Evolutionary conservation across 1,140 invertebrate species (phyloP).

Genomic region (Gryllus bimaculatus): DNA sequence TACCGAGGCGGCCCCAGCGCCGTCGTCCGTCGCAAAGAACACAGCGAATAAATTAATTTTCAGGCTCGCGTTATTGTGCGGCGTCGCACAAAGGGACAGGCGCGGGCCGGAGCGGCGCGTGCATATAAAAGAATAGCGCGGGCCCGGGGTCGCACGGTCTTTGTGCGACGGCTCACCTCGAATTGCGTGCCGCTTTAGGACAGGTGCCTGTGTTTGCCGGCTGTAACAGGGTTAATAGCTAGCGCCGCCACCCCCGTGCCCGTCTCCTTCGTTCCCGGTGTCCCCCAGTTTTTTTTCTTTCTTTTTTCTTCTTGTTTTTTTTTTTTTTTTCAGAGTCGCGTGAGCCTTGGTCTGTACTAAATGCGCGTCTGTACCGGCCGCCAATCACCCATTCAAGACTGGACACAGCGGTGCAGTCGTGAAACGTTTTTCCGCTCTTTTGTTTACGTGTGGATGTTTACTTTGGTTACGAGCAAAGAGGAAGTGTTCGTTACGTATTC

Average conservation of each 20-base stretch:
- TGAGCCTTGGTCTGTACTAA: no score
- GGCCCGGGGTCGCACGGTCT: neutral
- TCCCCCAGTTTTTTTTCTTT: neutral
- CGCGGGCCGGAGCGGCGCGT: neutral
- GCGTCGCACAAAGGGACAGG: neutral
- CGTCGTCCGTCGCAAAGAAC: neutral
- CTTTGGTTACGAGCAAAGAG: neutral
- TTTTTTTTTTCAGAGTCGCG: no score
- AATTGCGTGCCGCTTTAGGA: neutral
- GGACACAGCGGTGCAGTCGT: no score
- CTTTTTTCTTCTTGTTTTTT: no score
- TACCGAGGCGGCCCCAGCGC: neutral
- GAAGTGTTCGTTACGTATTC: neutral
- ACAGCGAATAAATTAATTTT: slow-evolving; percentile 2
- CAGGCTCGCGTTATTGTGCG: neutral
- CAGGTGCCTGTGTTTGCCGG: neutral
- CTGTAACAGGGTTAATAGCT: neutral
- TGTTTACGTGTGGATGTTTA: neutral
- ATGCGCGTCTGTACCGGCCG: no score
- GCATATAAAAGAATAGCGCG: neutral
- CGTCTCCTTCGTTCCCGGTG: neutral
- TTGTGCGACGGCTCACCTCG: neutral
- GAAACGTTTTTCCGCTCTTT: neutral
- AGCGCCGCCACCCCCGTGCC: neutral
- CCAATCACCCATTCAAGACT: neutral